Evolutionary conservation across 2,113 vertebrate species (phyloP).

Genomic region (Pituophis catenifer): DNA sequence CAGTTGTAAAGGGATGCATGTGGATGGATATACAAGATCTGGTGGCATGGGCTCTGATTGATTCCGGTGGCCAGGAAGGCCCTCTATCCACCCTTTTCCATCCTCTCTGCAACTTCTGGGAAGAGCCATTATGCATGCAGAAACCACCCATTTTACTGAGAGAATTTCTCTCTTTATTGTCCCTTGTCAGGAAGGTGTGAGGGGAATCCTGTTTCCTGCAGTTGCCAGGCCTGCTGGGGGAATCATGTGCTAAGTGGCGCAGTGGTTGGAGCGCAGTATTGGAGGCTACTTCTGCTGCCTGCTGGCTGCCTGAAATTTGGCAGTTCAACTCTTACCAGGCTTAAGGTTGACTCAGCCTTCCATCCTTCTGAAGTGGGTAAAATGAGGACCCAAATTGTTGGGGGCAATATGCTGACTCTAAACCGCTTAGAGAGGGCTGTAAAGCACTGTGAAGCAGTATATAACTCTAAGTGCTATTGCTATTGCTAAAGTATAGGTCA

Average conservation of each 20-base stretch:
- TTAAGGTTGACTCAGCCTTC: too few relatives aligned
- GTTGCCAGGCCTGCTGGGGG: not conserved
- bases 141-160: not conserved
- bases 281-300: too few relatives aligned
- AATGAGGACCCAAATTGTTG: too few relatives aligned
- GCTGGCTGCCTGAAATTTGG: too few relatives aligned
- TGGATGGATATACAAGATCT: not conserved
- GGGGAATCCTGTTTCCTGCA: not conserved
- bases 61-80: too few relatives aligned
- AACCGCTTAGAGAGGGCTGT: too few relatives aligned
- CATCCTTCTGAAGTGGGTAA: too few relatives aligned
- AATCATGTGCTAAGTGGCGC: not conserved
- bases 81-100: not conserved
- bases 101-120: not conserved
- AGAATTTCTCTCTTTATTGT: not conserved
- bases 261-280: too few relatives aligned
- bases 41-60: not conserved
- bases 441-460: too few relatives aligned
- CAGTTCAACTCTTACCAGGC: too few relatives aligned
- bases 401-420: too few relatives aligned
- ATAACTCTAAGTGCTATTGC: too few relatives aligned
- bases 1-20: not conserved
- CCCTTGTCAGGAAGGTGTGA: not conserved
- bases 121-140: not conserved
- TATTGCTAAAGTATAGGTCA: not conserved